Base-by-base conservation (phyloP, 2,797 vertebrate species). In the Alca torda region DNA sequence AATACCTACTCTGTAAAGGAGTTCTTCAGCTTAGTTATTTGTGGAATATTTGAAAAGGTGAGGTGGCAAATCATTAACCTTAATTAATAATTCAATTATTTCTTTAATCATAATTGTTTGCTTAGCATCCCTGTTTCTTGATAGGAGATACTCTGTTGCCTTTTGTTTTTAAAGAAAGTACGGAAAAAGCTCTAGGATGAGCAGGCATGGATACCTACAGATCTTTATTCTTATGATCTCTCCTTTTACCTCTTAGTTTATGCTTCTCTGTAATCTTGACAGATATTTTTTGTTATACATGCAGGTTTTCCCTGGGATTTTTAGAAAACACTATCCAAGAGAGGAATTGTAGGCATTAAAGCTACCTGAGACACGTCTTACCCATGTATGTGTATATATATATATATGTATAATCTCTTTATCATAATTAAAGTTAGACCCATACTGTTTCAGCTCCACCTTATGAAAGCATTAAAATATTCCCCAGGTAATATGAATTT, bases 381-480 rank as follows among this genome's bases (percentile, higher is more conserved):
- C 19, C 7, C 2, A 3, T 20, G 4, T n/a, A n/a, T n/a, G 1
- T 50, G 17, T 37, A 9, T 31, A 46, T 2, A 39, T 33, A 26
- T 37, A 13, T 33, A 51, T 2, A 39, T 33, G 21, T 26, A 39
- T 26, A 41, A 73, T 19, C 7, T 39, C 18, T 60, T 51, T 56
- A 46, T 59, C 21, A 3, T 43, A 84, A 61, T 4, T 21, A 59
- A 77, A 87, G 39, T 41, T 75, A 72, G 54, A 69, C 5, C 23
- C n/a, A 33, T 35, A 57, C 19, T 57, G 11, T 35, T 84, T 20
- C 35, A 90, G 5, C 2, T 81, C 31, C 24, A 21, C 31, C 19
- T 46, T 54, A 53, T 16, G n/a, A 65, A 85, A 68, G 9, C 21
- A 81, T 18, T 80, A 50, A 83, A 80, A 88, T 39, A 16, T 5